Evolutionary conservation across 2,797 vertebrate species (phyloP), one percentile per base, ranked within the genome.

Genomic region (Propithecus deckenii): DNA sequence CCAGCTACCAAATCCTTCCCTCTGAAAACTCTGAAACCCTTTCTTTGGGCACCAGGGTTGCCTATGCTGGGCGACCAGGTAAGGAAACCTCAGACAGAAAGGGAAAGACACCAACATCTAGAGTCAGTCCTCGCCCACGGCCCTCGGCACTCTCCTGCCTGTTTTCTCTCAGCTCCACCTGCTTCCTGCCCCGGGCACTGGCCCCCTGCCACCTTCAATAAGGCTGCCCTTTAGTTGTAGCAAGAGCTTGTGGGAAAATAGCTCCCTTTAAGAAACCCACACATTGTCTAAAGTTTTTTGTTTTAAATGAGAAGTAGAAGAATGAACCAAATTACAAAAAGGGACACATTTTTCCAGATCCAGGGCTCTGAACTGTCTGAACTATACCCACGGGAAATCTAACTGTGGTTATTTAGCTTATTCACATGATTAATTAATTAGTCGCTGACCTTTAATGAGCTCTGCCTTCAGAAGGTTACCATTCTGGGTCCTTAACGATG

Each of bases 251-350:
- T 30, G 12, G 52, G 59, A 14, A 13, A 61, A 61, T 30, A 28
- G 5, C 59, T 14, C 59, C 59, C 59, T 61, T 61, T 61, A 61
- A 78, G 28, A 85, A 65, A 85, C 10, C 14, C n/a, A 61, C 61
- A 50, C 15, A 12, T 69, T 23, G 23, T 32, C 25, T 84, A 8
- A 83, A 75, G 52, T 61, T 59, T 89, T 57, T 85, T 23, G 32
- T 75, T 65, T 35, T 55, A 20, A 88, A 59, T 83, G 30, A 25
- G 17, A 71, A 94, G 32, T 35, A 75, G 43, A 67, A 85, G n/a
- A 86, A 85, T 30, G 69, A 57, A 76, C 57, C 48, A 30, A 91
- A 95, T 80, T 86, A 91, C 18, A 86, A 74, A 75, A 48, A 32
- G 48, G 38, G 7, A 28, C 35, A 8, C 30, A 48, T 38, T 18